A percentile compares a stretch with the other conserved stretches of the same genome.
Conservation (phyloP, 2,797 vertebrate species). For the Botia almorhae region DNA sequence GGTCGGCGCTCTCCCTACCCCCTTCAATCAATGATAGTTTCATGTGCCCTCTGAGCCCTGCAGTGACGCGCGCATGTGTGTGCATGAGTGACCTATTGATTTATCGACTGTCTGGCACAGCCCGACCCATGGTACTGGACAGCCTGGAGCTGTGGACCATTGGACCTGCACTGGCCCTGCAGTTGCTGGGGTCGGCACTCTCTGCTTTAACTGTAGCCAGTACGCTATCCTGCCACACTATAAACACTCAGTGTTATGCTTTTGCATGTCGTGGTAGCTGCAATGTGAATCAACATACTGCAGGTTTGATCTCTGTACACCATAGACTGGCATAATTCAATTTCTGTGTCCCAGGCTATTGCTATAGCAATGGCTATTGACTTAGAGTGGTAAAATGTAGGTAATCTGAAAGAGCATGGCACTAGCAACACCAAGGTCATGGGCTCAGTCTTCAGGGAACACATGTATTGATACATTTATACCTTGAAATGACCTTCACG, state of each 20-base stretch:
- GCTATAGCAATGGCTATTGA: no score
- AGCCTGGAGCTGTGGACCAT: constrained; percentile 72
- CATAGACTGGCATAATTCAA: background rate
- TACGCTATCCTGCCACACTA: constrained; percentile 1
- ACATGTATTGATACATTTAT: background rate
- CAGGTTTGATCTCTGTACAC: background rate
- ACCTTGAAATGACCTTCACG: background rate
- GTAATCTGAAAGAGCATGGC: no score
- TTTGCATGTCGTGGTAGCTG: background rate
- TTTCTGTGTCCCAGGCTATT: background rate
- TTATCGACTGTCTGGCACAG: constrained; percentile 76
- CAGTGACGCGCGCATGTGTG: constrained; percentile 74
- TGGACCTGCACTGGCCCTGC: constrained; percentile 47
- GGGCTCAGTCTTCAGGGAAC: background rate
- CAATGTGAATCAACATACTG: background rate
- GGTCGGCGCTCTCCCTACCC: constrained; percentile 50
- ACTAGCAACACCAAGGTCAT: no score
- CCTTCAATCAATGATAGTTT: constrained; percentile 83
- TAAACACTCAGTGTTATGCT: background rate
- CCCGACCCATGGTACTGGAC: constrained; percentile 71
- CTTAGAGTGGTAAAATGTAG: no score
- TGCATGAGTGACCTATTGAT: constrained; percentile 79
- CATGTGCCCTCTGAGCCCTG: constrained; percentile 83
- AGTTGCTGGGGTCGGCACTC: constrained; percentile 28
- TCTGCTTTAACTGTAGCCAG: constrained; percentile 16